Percentiles rank a stretch among this genome's conserved stretches.
phyloP scores from a whole-genome alignment of 2,888 invertebrate species.

The Drosophila kuntzei region DNA sequence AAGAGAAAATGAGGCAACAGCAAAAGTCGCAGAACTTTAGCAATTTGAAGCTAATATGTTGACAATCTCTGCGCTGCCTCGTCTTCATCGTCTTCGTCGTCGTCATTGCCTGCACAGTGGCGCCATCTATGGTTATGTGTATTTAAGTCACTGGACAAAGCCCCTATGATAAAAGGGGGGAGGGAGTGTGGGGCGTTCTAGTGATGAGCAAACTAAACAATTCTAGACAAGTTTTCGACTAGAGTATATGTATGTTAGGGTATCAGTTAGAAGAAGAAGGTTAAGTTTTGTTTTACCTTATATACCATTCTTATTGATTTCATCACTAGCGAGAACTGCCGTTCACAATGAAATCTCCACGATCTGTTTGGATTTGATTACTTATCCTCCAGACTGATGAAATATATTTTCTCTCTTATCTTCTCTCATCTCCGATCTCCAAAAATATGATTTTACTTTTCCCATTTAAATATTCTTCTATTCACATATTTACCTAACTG shows the following conservation, averaged over 20 bases:
- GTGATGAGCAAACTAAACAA: constrained; percentile 42
- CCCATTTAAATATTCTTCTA: not conserved
- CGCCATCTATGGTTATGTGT: constrained; percentile 74
- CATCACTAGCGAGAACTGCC: too few species aligned
- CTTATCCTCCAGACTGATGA: too few species aligned
- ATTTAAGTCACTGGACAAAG: constrained; percentile 76
- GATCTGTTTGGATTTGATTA: not conserved
- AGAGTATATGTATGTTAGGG: not conserved
- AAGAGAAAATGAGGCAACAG: constrained; percentile 72
- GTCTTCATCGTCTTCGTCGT: constrained; percentile 22
- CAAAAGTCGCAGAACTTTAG: constrained; percentile 81
- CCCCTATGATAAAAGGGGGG: constrained; percentile 10
- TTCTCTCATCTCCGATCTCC: too few species aligned
- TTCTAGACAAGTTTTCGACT: not conserved
- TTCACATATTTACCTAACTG: not conserved
- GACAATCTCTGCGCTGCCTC: constrained; percentile 70
- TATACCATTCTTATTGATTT: too few species aligned
- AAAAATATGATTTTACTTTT: not conserved
- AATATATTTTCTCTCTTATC: too few species aligned
- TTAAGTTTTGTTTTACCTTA: too few species aligned
- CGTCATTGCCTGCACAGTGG: constrained; percentile 47
- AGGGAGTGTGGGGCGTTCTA: not conserved
- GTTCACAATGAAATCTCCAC: too few species aligned
- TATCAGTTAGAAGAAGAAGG: not conserved
- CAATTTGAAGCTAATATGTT: constrained; percentile 81